Evolutionary conservation across 2,888 invertebrate genomes (phyloP), one percentile per base, ranked within the genome.

Genomic region (Acanthosoma haemorrhoidale): DNA sequence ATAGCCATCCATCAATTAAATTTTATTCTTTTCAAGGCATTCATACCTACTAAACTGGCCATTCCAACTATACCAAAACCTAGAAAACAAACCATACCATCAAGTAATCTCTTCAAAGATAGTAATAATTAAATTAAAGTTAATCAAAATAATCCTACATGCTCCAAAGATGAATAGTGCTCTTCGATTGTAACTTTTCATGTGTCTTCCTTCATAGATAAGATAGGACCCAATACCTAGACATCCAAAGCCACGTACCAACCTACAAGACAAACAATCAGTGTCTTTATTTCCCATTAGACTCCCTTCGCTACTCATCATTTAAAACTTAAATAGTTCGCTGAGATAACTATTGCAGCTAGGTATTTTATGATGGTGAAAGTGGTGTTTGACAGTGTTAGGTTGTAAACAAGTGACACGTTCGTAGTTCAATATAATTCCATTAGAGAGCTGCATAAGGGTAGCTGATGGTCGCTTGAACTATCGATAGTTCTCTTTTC

Each of bases 111-210:
- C 9, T 51, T 25, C 5, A 15, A 8, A 43, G 9, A 8, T 18
- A 4, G 13, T 5, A 36, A 36, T n/a, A 38, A 29, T 2, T 25
- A 39, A n/a, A 15, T 2, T 3, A 39, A 21, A 38, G 29, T n/a
- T 51, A 25, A 51, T 21, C n/a, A n/a, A n/a, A n/a, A n/a, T n/a
- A n/a, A n/a, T n/a, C 51, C 51, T 51, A 51, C 51, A 51, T 25
- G n/a, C 51, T 25, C 51, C 51, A 29, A 51, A 51, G 13, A 51
- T 1, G 0, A 51, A 5, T 25, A 51, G 5, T 25, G 51, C 21
- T n/a, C 51, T 25, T 5, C 51, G 51, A n/a, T 51, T 9, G n/a
- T 51, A 51, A 25, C 51, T 25, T 29, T 29, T 51, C 1, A 51
- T 25, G 5, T 25, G n/a, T 25, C 1, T 51, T 13, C n/a, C n/a